A percentile compares a stretch with the other conserved stretches of the same genome.
phyloP scores from a whole-genome alignment of 2,888 invertebrate genomes.

The Trissonchulus sp. region DNA sequence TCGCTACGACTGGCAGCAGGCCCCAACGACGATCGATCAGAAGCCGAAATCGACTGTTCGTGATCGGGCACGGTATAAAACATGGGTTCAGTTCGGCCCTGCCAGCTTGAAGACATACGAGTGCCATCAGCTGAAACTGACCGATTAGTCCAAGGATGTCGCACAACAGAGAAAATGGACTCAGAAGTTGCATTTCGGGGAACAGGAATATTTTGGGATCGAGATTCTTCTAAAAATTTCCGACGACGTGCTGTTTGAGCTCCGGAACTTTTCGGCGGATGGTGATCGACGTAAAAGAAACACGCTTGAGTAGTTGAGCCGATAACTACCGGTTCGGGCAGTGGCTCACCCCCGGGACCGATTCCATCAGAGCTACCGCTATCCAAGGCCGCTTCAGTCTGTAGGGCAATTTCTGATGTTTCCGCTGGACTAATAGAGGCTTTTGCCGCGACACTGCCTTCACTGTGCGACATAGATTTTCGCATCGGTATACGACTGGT shows the following conservation, averaged over 20 bases:
- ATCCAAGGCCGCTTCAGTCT: background rate
- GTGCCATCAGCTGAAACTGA: background rate
- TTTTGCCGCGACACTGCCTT: background rate
- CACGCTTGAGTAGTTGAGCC: background rate
- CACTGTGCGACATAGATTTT: background rate
- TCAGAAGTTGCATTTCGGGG: background rate
- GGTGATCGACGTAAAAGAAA: conserved; percentile 1
- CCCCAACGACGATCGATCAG: background rate
- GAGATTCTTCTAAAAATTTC: background rate
- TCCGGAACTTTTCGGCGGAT: background rate
- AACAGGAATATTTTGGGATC: background rate
- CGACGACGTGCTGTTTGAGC: background rate
- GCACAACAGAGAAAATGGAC: background rate
- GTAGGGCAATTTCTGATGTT: no score
- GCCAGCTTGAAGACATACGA: background rate
- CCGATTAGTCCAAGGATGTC: background rate
- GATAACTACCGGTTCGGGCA: background rate
- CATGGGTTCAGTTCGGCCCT: background rate
- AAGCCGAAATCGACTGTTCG: background rate
- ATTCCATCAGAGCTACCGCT: background rate
- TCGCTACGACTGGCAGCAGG: background rate
- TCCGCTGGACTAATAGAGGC: background rate
- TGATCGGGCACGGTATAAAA: background rate
- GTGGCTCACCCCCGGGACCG: no score
- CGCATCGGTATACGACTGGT: background rate